Evolutionary conservation across 2,888 invertebrate genomes (phyloP).

Genomic region (Metacarcinus magister): DNA sequence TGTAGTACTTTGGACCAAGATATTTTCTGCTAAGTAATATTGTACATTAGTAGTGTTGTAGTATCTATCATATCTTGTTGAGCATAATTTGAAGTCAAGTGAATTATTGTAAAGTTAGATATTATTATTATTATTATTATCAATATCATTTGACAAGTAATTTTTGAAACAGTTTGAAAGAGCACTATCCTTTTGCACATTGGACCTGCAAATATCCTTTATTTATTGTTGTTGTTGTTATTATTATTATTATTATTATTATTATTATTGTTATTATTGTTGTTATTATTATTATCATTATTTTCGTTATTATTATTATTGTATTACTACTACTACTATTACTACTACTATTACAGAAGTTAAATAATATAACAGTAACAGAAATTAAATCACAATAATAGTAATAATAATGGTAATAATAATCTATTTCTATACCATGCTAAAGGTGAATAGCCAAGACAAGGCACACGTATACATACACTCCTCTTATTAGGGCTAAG

Average conservation of each 20-base stretch:
- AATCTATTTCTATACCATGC: too few relatives aligned
- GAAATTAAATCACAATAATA: too few relatives aligned
- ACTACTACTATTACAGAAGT: too few relatives aligned
- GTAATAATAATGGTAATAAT: too few relatives aligned
- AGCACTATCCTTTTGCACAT: not conserved
- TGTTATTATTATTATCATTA: slow-evolving; percentile 4
- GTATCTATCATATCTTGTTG: not conserved
- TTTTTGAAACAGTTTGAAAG: not conserved
- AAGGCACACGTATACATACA: too few relatives aligned
- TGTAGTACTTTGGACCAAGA: not conserved
- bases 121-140: not conserved
- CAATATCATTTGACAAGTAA: not conserved
- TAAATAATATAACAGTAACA: too few relatives aligned
- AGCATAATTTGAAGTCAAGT: not conserved
- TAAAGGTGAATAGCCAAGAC: too few relatives aligned
- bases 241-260: slow-evolving; percentile 28
- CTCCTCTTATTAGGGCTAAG: too few relatives aligned
- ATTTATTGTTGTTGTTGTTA: not conserved
- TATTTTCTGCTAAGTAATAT: not conserved
- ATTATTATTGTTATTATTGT: not conserved
- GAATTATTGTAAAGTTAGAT: not conserved
- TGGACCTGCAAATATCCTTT: not conserved
- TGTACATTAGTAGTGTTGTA: not conserved
- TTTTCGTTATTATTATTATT: too few relatives aligned
- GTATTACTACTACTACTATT: not conserved